phyloP scores from a whole-genome alignment of 2,113 vertebrate species.

The Anoplopoma fimbria region DNA sequence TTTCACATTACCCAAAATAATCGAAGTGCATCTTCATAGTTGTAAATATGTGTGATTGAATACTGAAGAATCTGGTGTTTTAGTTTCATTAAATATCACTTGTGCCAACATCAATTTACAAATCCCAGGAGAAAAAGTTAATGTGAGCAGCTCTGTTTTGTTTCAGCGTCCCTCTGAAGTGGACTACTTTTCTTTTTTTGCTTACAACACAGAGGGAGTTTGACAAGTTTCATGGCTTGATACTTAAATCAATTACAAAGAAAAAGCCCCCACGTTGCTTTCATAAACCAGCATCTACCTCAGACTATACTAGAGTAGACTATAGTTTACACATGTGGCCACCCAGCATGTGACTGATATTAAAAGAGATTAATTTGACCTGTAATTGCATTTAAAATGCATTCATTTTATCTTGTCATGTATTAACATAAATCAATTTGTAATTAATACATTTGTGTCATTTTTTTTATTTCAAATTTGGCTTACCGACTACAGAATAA shows the following conservation, averaged over 20 bases:
- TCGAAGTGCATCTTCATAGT: not conserved
- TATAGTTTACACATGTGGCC: not conserved
- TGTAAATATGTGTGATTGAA: conserved; percentile 11
- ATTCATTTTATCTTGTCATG: not conserved
- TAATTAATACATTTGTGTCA: not conserved
- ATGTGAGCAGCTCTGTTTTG: conserved; percentile 12
- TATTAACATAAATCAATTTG: not conserved
- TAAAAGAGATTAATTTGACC: not conserved
- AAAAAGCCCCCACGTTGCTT: not conserved
- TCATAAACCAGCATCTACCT: not conserved
- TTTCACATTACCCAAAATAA: not conserved
- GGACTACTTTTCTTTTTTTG: not conserved
- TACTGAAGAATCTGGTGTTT: not conserved
- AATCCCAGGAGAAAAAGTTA: not conserved
- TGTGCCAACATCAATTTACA: conserved; percentile 1
- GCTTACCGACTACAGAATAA: conserved; percentile 4
- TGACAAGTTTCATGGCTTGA: not conserved
- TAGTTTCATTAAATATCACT: not conserved
- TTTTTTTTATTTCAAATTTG: conserved; percentile 13
- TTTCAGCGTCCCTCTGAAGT: not conserved
- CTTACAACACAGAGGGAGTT: not conserved
- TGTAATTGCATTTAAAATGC: not conserved
- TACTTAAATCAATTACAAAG: not conserved
- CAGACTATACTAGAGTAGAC: not conserved
- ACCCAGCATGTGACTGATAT: too few species aligned